Base-by-base conservation (phyloP, 2,797 vertebrate genomes). In the Sparus aurata region DNA sequence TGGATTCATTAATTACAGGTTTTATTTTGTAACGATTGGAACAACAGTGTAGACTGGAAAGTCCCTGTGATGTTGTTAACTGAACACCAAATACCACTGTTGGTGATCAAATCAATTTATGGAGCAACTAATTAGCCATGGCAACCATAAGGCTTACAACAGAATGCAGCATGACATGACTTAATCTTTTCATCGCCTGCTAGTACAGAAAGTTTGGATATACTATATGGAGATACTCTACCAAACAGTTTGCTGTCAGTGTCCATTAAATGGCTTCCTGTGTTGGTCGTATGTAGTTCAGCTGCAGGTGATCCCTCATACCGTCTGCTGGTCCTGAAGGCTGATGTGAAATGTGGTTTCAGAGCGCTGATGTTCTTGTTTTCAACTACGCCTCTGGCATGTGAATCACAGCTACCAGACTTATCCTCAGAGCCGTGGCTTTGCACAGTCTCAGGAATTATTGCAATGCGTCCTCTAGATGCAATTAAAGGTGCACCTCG, bases 231-330 rank as follows among this genome's bases (percentile, higher is more conserved):
- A 66, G 82, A 83, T 65, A 71, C 22, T 16, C 49, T 20, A 23
- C 25, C 22, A 68, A 74, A 52, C 77, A 64, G 49, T 69, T 71
- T 13, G 18, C 68, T 82, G 52, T 80, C 63, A 63, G 43, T 49
- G 50, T 78, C 63, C 66, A 71, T 74, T 85, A 76, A 67, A 75
- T 38, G 34, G n/a, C 63, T 76, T 53, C 13, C 61, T 65, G 71
- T 79, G 69, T 75, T 15, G 45, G 18, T n/a, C 50, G 67, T 66
- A 61, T 73, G 65, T 63, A 59, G 71, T 65, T 80, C 54, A 79
- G 79, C 76, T 69, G 80, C 84, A 86, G 67, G 87, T 77, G 82
- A 87, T 72, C 82, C 70, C 58, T 82, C 67, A 27, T 41, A 59
- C 64, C 27, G 2, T 2, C 76, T 57, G 66, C 23, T 59, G 62